phyloP scores from a whole-genome alignment of 2,113 vertebrate genomes.

The Aspidoscelis tigris region DNA sequence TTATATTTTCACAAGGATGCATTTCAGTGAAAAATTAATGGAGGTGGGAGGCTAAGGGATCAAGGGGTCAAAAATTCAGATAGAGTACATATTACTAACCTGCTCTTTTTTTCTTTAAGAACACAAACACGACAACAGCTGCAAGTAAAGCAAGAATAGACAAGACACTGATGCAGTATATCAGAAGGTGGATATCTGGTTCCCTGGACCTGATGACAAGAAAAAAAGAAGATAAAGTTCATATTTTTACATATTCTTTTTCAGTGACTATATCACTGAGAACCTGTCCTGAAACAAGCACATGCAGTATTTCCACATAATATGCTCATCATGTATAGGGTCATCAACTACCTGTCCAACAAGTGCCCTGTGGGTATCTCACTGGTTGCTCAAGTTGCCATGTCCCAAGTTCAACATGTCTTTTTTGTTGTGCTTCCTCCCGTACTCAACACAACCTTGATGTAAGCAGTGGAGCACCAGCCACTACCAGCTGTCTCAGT shows the following conservation, averaged over 20 bases:
- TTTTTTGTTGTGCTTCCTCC: too few relatives aligned
- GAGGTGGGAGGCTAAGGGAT: too few relatives aligned
- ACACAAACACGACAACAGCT: not conserved
- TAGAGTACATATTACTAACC: not conserved
- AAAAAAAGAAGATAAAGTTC: not conserved
- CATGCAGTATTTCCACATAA: not conserved
- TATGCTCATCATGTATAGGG: accelerated
- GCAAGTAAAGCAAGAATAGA: not conserved
- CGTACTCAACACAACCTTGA: too few relatives aligned
- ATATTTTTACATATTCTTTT: not conserved
- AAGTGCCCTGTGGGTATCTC: too few relatives aligned
- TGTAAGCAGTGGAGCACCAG: too few relatives aligned
- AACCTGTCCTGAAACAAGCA: not conserved
- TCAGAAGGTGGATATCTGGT: not conserved
- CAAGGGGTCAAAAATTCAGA: not conserved
- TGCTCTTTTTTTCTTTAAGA: conserved; percentile 10
- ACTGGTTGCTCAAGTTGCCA: too few relatives aligned
- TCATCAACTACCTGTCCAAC: too few relatives aligned
- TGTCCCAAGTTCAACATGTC: too few relatives aligned
- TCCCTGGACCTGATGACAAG: not conserved
- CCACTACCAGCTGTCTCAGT: too few relatives aligned
- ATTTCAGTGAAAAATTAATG: not conserved
- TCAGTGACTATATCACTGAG: not conserved
- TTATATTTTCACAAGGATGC: not conserved
- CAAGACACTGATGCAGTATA: not conserved